Conservation (phyloP, 1,140 invertebrate species). For the Drosophila ironensis region DNA sequence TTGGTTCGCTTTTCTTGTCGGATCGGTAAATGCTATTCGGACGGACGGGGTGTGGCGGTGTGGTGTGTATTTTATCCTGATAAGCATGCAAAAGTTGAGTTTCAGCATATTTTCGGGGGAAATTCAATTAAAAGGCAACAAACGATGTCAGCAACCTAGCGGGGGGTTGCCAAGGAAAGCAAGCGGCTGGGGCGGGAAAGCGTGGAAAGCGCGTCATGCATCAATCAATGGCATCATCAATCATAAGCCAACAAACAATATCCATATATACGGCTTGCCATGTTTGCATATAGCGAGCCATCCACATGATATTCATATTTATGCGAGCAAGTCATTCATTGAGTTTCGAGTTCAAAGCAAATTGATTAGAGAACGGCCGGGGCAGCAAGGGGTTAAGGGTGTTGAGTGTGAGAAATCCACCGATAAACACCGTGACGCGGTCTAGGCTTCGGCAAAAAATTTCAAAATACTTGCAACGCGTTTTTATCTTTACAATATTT, state of each 20-base stretch:
- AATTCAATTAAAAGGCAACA: constrained; percentile 73
- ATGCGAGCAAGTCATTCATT: constrained; percentile 42
- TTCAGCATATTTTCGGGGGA: constrained; percentile 53
- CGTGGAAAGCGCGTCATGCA: constrained; percentile 62
- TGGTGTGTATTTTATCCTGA: constrained; percentile 45
- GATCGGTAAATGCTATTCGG: background rate
- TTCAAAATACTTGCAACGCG: no score
- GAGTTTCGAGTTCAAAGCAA: constrained; percentile 43
- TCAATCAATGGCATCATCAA: constrained; percentile 78
- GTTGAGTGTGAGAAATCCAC: constrained; percentile 7
- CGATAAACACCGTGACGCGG: constrained; percentile 12
- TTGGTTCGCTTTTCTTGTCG: background rate
- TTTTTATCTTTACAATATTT: constrained; percentile 10
- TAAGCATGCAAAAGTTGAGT: constrained; percentile 67
- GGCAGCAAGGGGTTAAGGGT: constrained; percentile 23
- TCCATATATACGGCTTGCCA: constrained; percentile 19
- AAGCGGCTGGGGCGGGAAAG: constrained; percentile 34
- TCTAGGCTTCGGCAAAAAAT: constrained; percentile 21
- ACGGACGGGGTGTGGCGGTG: background rate
- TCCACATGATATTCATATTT: constrained; percentile 29
- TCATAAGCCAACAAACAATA: constrained; percentile 62
- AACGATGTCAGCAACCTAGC: constrained; percentile 38
- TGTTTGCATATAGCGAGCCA: constrained; percentile 1
- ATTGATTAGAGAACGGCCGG: constrained; percentile 26
- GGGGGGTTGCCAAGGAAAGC: background rate